These are phyloP conservation scores for Atopsyche davidsoni DNA, from an alignment of 1,140 invertebrate species.

Conservation along the genomic window DNA sequence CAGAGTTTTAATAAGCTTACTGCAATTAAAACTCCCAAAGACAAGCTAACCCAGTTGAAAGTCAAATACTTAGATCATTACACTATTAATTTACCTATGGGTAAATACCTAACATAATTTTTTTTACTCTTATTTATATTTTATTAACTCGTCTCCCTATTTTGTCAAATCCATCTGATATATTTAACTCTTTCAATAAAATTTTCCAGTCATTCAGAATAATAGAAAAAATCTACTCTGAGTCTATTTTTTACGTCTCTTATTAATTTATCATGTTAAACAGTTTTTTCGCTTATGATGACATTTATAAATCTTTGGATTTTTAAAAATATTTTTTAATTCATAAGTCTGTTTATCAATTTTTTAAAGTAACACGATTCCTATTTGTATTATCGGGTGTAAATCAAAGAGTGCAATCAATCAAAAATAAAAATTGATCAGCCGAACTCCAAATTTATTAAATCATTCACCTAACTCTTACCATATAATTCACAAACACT, in stretches of 20 bases:
- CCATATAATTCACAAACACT: background rate
- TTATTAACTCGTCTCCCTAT: background rate
- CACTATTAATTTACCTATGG: too few relatives aligned
- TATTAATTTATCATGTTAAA: too few relatives aligned
- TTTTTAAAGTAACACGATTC: background rate
- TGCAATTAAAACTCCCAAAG: background rate
- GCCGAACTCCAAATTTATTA: background rate
- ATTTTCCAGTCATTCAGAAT: too few relatives aligned
- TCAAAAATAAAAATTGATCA: background rate
- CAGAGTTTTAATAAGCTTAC: conserved; percentile 26
- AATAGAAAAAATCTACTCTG: too few relatives aligned
- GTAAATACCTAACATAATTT: too few relatives aligned
- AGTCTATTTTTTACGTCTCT: too few relatives aligned
- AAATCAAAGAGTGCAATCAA: background rate
- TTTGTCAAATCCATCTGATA: background rate
- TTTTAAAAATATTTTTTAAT: too few relatives aligned
- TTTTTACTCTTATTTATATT: conserved; percentile 2
- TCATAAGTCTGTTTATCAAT: too few relatives aligned
- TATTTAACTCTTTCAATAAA: background rate
- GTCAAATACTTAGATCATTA: too few relatives aligned
- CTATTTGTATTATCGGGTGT: background rate
- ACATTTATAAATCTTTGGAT: too few relatives aligned
- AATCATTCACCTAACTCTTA: background rate
- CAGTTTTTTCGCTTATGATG: too few relatives aligned
- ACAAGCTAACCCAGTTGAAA: too few relatives aligned